These are phyloP conservation scores for Lepus timidus DNA, from an alignment of 2,113 vertebrate species.

Conservation along the genomic window DNA sequence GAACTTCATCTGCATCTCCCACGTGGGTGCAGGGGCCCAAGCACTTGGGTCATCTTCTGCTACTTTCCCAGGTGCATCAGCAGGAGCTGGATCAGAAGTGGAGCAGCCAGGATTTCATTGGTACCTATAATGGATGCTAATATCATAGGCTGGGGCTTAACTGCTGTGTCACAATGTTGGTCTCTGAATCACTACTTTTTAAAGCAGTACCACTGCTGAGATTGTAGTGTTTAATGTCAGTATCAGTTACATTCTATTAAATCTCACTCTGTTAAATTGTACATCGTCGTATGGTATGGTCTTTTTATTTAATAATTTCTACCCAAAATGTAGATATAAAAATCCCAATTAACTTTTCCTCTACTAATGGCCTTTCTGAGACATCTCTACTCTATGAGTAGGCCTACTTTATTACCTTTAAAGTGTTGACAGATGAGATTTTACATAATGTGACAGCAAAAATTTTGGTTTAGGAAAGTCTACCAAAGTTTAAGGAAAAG, in stretches of 20 bases:
- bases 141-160: too few relatives aligned
- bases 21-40: too few relatives aligned
- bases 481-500: neutral
- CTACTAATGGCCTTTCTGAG: neutral
- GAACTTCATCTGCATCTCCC: too few relatives aligned
- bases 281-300: neutral
- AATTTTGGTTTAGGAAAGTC: neutral
- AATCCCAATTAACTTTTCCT: neutral
- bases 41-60: too few relatives aligned
- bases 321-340: neutral
- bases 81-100: too few relatives aligned
- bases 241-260: neutral
- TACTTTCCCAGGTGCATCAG: too few relatives aligned
- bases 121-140: too few relatives aligned
- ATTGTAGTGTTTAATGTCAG: neutral
- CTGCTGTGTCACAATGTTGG: too few relatives aligned
- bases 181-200: constrained; percentile 5
- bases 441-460: neutral
- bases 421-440: neutral
- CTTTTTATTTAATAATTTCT: neutral
- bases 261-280: neutral
- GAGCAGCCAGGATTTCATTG: too few relatives aligned
- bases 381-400: neutral
- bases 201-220: neutral
- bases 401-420: neutral